Percentiles rank a stretch among this genome's conserved stretches.
Evolutionary conservation across 2,797 vertebrate genomes (phyloP).

Genomic region (Carduelis carduelis): DNA sequence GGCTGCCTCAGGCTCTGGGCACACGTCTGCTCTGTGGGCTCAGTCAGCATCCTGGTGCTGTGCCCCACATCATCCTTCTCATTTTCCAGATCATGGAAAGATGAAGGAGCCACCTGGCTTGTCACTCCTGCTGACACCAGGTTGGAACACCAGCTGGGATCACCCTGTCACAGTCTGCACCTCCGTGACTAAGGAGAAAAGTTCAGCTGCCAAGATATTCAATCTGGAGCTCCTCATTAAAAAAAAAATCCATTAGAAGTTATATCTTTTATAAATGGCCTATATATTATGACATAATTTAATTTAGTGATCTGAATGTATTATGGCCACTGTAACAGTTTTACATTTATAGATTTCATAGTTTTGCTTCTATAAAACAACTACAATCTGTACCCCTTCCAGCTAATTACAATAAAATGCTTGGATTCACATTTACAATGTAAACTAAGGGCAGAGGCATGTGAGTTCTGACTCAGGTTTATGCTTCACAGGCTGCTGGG

Average conservation of each 20-base stretch:
- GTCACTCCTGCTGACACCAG: neutral
- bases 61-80: neutral
- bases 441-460: constrained; percentile 2
- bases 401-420: constrained; percentile 63
- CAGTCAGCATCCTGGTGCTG: neutral
- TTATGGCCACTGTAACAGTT: constrained; percentile 22
- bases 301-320: constrained; percentile 48
- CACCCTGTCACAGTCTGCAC: neutral
- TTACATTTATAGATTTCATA: constrained; percentile 65
- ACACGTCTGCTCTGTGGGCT: neutral
- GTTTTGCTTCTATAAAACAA: constrained; percentile 65
- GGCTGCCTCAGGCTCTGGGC: neutral
- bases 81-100: neutral
- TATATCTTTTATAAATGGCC: constrained; percentile 50
- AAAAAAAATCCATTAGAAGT: neutral
- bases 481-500: neutral
- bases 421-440: constrained; percentile 20
- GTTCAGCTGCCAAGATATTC: neutral
- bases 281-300: constrained; percentile 61
- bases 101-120: neutral
- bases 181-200: neutral
- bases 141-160: neutral
- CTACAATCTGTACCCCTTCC: constrained; percentile 36
- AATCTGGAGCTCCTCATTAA: neutral
- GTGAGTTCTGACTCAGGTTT: neutral